Base-by-base conservation (phyloP, 2,888 invertebrate species). In the Trichopoda pennipes region DNA sequence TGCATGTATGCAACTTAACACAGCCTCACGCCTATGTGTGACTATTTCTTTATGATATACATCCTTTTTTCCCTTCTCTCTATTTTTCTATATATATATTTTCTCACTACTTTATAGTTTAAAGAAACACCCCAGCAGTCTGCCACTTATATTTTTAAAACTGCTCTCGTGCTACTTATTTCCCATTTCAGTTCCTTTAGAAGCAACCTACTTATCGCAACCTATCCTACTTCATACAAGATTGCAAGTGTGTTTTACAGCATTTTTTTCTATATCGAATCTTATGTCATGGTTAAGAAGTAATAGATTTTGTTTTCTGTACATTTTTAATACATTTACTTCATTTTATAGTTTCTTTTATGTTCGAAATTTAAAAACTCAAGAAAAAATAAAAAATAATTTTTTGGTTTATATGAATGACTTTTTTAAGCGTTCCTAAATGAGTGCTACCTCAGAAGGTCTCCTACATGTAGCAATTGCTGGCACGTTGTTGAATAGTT, bases 361-460 rank as follows among this genome's bases (percentile, higher is more conserved):
- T 14, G 23, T 14, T 21, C 44, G 7, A n/a, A n/a, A 44, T 44
- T n/a, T n/a, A n/a, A n/a, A n/a, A n/a, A n/a, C n/a, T n/a, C 3
- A n/a, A 44, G n/a, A 53, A 53, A 53, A 53, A 21, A 53, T 21
- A 14, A 53, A 14, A 23, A 21, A 0, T 21, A 61, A 51, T 42
- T 61, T 19, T 23, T 58, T n/a, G n/a, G n/a, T n/a, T 6, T 32
- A 28, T 58, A 44, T 64, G 17, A 47, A 51, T 51, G 28, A 76
- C 66, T 66, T 28, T 69, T 53, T 61, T 21, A 49, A 74, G 66
- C 35, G 32, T 19, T 58, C 60, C 53, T 47, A 38, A 66, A 19
- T 47, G 8, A 69, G 32, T 64, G 81, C 81, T 83, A 83, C 80
- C 77, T 76, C 80, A 83, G 83, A 83, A 80, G 83, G 80, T 73